A percentile compares a stretch with the other conserved stretches of the same genome.
phyloP scores from a whole-genome alignment of 2,888 invertebrate genomes.

The Entomobrya proxima region DNA sequence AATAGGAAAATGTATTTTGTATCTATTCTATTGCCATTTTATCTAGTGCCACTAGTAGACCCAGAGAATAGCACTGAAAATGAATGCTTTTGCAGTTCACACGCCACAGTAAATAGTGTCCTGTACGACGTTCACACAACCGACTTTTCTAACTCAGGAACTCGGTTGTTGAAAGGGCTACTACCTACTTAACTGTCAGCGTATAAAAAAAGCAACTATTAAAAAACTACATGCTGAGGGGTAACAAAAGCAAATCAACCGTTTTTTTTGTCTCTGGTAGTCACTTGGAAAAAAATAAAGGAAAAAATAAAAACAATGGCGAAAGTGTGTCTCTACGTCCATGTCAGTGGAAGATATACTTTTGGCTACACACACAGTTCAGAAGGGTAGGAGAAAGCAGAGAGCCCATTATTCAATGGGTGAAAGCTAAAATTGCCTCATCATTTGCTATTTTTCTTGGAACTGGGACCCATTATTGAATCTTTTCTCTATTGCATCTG shows the following conservation, averaged over 20 bases:
- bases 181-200: slow-evolving; percentile 4
- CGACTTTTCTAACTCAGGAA: slow-evolving; percentile 4
- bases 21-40: background rate
- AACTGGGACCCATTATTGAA: slow-evolving; percentile 36
- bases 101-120: slow-evolving; percentile 24
- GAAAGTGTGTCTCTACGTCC: background rate
- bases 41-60: background rate
- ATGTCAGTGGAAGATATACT: background rate
- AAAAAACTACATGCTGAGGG: slow-evolving; percentile 32
- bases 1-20: slow-evolving; percentile 5
- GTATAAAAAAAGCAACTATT: slow-evolving; percentile 45
- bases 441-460: slow-evolving; percentile 47
- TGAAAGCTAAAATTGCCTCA: slow-evolving; percentile 64
- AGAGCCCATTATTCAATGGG: slow-evolving; percentile 57
- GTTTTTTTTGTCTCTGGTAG: background rate
- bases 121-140: slow-evolving; percentile 11
- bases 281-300: background rate
- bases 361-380: background rate
- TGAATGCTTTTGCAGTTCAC: slow-evolving; percentile 27
- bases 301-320: background rate
- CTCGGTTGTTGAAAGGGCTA: background rate
- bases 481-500: slow-evolving; percentile 15
- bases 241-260: slow-evolving; percentile 54
- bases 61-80: background rate
- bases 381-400: slow-evolving; percentile 16